Conservation (phyloP, 2,113 vertebrate genomes). For the Triplophysa tibetana region DNA sequence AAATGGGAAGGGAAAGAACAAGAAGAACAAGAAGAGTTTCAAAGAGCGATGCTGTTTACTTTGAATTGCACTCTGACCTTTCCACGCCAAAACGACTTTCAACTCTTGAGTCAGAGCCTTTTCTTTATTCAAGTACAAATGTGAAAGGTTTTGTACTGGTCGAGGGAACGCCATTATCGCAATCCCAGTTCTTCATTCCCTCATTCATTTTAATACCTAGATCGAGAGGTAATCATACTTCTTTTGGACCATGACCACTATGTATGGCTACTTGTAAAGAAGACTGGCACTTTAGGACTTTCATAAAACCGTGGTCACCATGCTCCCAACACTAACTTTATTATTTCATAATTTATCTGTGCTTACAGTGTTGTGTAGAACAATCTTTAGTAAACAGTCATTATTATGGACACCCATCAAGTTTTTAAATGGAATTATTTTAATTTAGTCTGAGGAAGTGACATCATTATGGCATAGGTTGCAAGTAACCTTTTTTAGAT, state of each 20-base stretch:
- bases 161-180: constrained; percentile 52
- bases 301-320: constrained; percentile 47
- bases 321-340: constrained; percentile 64
- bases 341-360: constrained; percentile 5
- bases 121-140: constrained; percentile 50
- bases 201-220: constrained; percentile 44
- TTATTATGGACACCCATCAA: constrained; percentile 14
- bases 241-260: constrained; percentile 51
- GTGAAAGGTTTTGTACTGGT: constrained; percentile 46
- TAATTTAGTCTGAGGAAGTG: neutral
- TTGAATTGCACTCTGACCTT: constrained; percentile 66
- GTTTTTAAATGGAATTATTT: neutral
- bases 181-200: constrained; percentile 44
- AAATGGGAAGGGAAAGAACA: constrained; percentile 94
- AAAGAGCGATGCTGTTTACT: constrained; percentile 96
- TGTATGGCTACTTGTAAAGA: constrained; percentile 54
- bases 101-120: constrained; percentile 41
- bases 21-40: constrained; percentile 94
- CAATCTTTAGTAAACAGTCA: neutral
- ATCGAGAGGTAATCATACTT: constrained; percentile 21
- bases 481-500: neutral
- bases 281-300: constrained; percentile 55
- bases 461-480: constrained; percentile 1
- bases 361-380: constrained; percentile 11
- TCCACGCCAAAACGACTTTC: constrained; percentile 37